Percentiles rank a stretch among this genome's conserved stretches.
These are phyloP conservation scores for Chesias legatella DNA, from an alignment of 2,888 invertebrate genomes.

Conservation along the genomic window DNA sequence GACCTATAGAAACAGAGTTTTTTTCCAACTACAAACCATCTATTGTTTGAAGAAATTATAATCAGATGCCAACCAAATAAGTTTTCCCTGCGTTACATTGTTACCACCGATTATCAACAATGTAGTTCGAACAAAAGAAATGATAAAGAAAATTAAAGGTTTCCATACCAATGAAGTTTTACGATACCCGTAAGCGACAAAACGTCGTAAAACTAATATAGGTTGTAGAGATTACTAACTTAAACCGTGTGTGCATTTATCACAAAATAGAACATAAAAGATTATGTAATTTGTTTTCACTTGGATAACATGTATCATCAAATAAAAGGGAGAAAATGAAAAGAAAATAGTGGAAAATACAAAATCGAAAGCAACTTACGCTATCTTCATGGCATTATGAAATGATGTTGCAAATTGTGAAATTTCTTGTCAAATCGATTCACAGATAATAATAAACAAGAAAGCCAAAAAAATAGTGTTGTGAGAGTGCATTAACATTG, in stretches of 20 bases:
- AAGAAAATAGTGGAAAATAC: too few species aligned
- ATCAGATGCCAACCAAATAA: slow-evolving; percentile 9
- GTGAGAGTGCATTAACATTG: slow-evolving; percentile 34
- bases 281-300: slow-evolving; percentile 9
- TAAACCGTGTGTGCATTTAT: slow-evolving; percentile 17
- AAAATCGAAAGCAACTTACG: too few species aligned
- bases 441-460: too few species aligned
- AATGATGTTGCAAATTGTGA: too few species aligned
- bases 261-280: slow-evolving; percentile 22
- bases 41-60: slow-evolving; percentile 11
- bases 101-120: slow-evolving; percentile 60
- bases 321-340: too few species aligned
- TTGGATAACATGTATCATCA: background rate
- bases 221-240: slow-evolving; percentile 37
- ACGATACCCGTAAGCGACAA: slow-evolving; percentile 73
- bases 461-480: too few species aligned
- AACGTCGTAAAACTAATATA: slow-evolving; percentile 67
- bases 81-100: slow-evolving; percentile 45
- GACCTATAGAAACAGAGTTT: slow-evolving; percentile 13
- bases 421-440: too few species aligned
- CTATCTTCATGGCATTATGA: too few species aligned
- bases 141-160: slow-evolving; percentile 75
- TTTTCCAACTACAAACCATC: slow-evolving; percentile 6
- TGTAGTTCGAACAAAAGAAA: slow-evolving; percentile 62
- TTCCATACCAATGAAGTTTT: slow-evolving; percentile 70